These are phyloP conservation scores for Bombus ignitus DNA, from an alignment of 1,140 invertebrate genomes.

Conservation along the genomic window DNA sequence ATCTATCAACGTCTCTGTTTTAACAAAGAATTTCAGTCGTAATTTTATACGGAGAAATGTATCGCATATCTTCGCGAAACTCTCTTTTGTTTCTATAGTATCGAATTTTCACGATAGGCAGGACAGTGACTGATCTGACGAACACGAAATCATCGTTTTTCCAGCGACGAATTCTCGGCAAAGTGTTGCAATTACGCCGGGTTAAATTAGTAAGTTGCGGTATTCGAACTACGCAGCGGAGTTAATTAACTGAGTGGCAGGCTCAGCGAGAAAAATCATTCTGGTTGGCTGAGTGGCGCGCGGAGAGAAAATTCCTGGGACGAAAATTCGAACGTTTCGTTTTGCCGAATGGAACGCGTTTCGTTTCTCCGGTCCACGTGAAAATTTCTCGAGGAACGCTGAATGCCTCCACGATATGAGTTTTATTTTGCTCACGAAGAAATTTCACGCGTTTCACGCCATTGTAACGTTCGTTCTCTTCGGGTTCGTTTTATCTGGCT, in stretches of 20 bases:
- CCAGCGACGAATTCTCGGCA: too few relatives aligned
- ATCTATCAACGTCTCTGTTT: too few relatives aligned
- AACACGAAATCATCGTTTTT: too few relatives aligned
- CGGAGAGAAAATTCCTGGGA: not conserved
- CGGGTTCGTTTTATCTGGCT: not conserved
- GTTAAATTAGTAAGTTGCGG: conserved; percentile 24
- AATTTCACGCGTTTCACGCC: not conserved
- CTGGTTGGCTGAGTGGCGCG: too few relatives aligned
- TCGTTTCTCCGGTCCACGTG: not conserved
- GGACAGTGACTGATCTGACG: not conserved
- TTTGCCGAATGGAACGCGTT: not conserved
- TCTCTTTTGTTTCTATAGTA: not conserved
- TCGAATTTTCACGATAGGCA: not conserved
- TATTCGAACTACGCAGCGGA: conserved; percentile 24
- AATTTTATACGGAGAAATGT: not conserved
- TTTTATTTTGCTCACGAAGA: not conserved
- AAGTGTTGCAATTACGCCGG: conserved; percentile 26
- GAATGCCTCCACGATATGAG: not conserved
- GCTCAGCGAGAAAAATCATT: conserved; percentile 26
- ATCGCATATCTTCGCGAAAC: not conserved
- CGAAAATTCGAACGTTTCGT: conserved; percentile 14
- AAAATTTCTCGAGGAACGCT: not conserved
- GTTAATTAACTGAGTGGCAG: conserved; percentile 37
- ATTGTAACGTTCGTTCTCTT: not conserved
- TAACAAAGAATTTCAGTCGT: too few relatives aligned